These are phyloP conservation scores for Heterodera schachtii DNA, from an alignment of 1,140 invertebrate species.

Conservation along the genomic window DNA sequence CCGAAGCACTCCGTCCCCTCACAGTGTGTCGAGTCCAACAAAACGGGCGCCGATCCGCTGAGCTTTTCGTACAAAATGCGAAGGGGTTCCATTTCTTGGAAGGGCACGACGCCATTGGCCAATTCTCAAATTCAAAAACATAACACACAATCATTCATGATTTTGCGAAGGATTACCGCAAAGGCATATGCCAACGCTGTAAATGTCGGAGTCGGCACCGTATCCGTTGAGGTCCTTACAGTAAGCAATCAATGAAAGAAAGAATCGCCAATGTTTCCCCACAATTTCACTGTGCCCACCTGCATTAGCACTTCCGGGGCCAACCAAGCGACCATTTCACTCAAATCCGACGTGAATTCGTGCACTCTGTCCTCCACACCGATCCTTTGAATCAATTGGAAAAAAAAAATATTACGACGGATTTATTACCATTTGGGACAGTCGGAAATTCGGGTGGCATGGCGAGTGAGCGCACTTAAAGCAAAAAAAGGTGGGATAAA, in stretches of 20 bases:
- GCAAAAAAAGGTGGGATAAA: background rate
- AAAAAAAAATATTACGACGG: too few species aligned
- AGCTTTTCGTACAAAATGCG: conserved; percentile 85
- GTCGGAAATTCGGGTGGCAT: conserved; percentile 1
- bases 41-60: conserved; percentile 76
- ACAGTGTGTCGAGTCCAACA: conserved; percentile 74
- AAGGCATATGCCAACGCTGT: conserved; percentile 82
- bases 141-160: background rate
- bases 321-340: conserved; percentile 80
- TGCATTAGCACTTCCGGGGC: conserved; percentile 88
- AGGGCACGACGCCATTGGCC: conserved; percentile 84
- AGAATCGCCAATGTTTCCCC: background rate
- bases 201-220: conserved; percentile 84
- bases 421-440: background rate
- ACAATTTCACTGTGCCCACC: conserved; percentile 65
- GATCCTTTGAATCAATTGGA: conserved; percentile 23
- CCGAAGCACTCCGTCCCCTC: background rate
- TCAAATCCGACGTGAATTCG: conserved; percentile 74
- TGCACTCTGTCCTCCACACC: conserved; percentile 72
- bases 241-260: conserved; percentile 34
- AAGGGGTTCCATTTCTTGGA: conserved; percentile 65
- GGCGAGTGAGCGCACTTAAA: background rate
- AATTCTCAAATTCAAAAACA: conserved; percentile 70
- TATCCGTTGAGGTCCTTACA: conserved; percentile 82
- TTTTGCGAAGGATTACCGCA: conserved; percentile 68